Conservation (phyloP, 2,888 invertebrate genomes). For the Macropis europaea region DNA sequence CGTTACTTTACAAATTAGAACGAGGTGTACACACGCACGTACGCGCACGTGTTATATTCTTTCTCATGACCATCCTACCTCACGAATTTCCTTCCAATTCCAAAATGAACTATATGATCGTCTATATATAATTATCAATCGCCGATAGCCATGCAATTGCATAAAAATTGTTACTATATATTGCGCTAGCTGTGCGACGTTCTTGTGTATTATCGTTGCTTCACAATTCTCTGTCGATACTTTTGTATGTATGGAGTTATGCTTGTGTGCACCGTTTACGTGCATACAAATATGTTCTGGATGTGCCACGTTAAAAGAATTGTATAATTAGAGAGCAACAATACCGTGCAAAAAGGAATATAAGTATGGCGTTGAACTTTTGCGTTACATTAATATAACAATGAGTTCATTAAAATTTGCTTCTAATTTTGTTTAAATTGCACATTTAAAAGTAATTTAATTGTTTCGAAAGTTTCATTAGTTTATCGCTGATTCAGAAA, state of each 20-base stretch:
- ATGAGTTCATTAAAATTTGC: too few relatives aligned
- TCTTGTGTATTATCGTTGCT: constrained; percentile 50
- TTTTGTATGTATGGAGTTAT: constrained; percentile 49
- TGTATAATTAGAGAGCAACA: constrained; percentile 37
- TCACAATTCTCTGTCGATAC: constrained; percentile 45
- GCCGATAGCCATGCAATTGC: constrained; percentile 45
- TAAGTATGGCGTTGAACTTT: too few relatives aligned
- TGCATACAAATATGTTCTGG: constrained; percentile 47
- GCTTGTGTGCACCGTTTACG: constrained; percentile 48
- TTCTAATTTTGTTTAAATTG: too few relatives aligned
- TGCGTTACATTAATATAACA: too few relatives aligned
- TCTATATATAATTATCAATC: constrained; percentile 39
- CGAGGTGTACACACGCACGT: not conserved
- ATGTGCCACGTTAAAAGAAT: constrained; percentile 43
- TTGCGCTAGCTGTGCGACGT: constrained; percentile 48
- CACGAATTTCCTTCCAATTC: constrained; percentile 2
- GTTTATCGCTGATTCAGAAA: too few relatives aligned
- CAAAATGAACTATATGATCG: constrained; percentile 26
- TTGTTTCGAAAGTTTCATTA: too few relatives aligned
- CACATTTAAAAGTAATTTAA: too few relatives aligned
- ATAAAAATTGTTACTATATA: constrained; percentile 38
- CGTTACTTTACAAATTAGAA: too few relatives aligned
- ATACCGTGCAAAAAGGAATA: constrained; percentile 47
- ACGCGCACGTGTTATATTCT: not conserved
- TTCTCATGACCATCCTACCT: not conserved